Conservation (phyloP, 1,140 invertebrate species). For the Augochlora pura region DNA sequence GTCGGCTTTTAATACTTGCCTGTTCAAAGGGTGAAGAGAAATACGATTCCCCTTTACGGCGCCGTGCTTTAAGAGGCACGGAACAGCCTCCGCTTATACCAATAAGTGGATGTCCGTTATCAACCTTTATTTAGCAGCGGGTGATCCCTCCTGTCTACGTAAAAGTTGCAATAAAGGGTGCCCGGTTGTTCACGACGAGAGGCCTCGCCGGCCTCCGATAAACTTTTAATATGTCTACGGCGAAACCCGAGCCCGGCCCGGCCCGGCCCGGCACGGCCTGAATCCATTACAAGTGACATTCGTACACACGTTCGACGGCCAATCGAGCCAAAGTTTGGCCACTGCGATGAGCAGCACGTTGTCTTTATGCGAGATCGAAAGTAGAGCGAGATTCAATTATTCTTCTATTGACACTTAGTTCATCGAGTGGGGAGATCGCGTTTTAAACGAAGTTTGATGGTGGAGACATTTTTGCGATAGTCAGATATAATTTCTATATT, state of each 20-base stretch:
- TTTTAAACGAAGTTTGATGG: too few relatives aligned
- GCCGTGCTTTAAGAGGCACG: slow-evolving; percentile 25
- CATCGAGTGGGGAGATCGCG: too few relatives aligned
- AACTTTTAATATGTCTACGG: background rate
- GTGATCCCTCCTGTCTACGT: background rate
- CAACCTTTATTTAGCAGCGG: slow-evolving; percentile 23
- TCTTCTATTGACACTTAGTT: too few relatives aligned
- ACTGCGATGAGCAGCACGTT: too few relatives aligned
- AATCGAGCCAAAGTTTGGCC: too few relatives aligned
- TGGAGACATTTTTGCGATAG: too few relatives aligned
- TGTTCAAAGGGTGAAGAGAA: slow-evolving; percentile 45
- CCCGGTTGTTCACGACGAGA: background rate
- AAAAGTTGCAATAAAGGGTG: background rate
- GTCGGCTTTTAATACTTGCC: slow-evolving; percentile 48
- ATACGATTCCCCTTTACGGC: slow-evolving; percentile 40
- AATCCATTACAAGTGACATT: background rate
- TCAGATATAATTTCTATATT: too few relatives aligned
- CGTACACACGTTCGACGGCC: background rate
- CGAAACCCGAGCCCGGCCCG: too few relatives aligned
- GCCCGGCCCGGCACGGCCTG: too few relatives aligned
- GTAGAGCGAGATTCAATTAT: too few relatives aligned
- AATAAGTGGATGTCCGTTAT: slow-evolving; percentile 54
- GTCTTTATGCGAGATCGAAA: too few relatives aligned
- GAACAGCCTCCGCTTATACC: slow-evolving; percentile 34
- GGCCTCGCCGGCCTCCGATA: background rate